These are phyloP conservation scores for Kuschelorhynchus macadamiae DNA, from an alignment of 2,888 invertebrate genomes.

Conservation along the genomic window DNA sequence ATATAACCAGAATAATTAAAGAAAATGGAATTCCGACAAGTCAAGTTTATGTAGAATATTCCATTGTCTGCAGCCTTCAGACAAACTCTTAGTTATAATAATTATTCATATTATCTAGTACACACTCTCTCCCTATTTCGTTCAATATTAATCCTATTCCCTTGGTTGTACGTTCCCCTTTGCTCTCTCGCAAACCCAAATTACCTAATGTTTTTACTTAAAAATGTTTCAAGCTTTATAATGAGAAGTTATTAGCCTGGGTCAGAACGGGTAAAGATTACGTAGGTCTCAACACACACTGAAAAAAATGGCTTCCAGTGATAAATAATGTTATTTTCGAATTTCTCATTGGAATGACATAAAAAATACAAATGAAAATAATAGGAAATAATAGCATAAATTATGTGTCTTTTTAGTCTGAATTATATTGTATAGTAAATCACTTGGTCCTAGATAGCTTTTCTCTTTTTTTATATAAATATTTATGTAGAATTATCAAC, in stretches of 20 bases:
- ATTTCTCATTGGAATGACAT: too few species aligned
- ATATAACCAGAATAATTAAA: too few species aligned
- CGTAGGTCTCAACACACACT: neutral
- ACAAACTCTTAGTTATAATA: constrained; percentile 28
- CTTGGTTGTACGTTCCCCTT: constrained; percentile 5
- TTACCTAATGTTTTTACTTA: constrained; percentile 25
- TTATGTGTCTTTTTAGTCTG: too few species aligned
- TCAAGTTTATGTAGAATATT: too few species aligned
- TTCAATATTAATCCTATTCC: constrained; percentile 19
- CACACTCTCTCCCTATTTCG: constrained; percentile 22
- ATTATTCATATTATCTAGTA: constrained; percentile 21
- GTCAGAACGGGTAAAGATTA: neutral
- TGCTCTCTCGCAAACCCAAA: constrained; percentile 14
- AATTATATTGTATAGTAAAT: too few species aligned
- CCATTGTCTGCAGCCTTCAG: constrained; percentile 1
- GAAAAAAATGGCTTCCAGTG: neutral
- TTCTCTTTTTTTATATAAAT: neutral
- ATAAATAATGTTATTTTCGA: neutral
- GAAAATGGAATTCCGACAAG: too few species aligned
- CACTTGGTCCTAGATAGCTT: too few species aligned
- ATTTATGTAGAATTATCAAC: too few species aligned
- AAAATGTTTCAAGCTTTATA: constrained; percentile 20
- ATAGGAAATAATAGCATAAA: too few species aligned
- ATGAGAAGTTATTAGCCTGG: neutral
- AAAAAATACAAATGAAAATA: too few species aligned